Conservation (phyloP, 2,797 vertebrate species). For the Anomalospiza imberbis region DNA sequence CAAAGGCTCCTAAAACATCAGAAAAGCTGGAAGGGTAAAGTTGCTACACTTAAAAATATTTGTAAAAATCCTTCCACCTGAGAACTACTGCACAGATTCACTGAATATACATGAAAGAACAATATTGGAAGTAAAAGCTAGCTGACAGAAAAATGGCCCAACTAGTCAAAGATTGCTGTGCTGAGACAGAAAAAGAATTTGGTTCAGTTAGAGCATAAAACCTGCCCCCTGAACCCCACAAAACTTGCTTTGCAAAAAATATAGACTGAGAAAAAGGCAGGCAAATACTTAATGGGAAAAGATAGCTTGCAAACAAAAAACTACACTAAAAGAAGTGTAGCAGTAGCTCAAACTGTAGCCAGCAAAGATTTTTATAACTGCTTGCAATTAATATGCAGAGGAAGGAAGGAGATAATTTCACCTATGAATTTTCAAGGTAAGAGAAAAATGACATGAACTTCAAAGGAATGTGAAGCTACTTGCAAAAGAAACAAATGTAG, state of each 20-base stretch:
- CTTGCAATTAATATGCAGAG: not conserved
- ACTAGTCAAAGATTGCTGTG: not conserved
- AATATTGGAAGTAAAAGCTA: not conserved
- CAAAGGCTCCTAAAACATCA: not conserved
- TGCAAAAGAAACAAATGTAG: not conserved
- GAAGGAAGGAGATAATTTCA: not conserved
- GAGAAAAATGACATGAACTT: not conserved
- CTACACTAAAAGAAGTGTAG: not conserved
- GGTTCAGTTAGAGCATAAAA: not conserved
- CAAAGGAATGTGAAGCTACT: not conserved
- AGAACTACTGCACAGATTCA: not conserved
- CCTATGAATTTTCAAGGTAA: not conserved
- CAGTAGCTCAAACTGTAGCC: not conserved
- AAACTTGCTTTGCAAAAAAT: not conserved
- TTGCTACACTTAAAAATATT: not conserved
- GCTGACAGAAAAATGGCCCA: not conserved
- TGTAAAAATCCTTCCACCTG: not conserved
- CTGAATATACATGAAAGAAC: not conserved
- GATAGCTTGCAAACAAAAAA: not conserved
- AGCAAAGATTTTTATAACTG: not conserved
- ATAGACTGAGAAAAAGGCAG: not conserved
- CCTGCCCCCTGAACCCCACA: rapidly evolving
- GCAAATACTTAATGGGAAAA: not conserved
- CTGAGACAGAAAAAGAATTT: not conserved
- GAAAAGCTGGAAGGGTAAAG: not conserved